Evolutionary conservation across 92 coral and sea anemone genomes (phyloP).

Genomic region (Phenganax subtilis): DNA sequence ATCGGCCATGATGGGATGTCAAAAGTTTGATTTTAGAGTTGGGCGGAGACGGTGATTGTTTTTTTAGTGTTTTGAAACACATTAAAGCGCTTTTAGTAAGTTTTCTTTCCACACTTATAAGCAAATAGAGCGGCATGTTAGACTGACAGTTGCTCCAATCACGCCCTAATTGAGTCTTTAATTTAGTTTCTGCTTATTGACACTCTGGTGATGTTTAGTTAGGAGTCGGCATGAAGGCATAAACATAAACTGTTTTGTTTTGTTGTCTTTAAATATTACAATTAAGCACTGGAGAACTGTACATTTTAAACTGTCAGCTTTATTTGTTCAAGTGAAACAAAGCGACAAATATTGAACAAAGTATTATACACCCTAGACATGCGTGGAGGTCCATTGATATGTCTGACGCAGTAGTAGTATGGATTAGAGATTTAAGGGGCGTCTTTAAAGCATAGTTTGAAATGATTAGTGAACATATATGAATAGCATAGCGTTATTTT

Average conservation of each 20-base stretch:
- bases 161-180: conserved; percentile 13
- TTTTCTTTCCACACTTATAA: background rate
- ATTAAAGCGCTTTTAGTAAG: conserved; percentile 17
- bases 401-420: background rate
- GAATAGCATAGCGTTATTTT: background rate
- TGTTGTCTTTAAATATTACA: background rate
- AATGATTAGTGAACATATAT: background rate
- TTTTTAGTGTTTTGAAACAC: background rate
- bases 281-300: background rate
- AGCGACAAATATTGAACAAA: background rate
- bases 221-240: background rate
- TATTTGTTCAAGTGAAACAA: background rate
- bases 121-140: conserved; percentile 15
- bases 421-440: background rate
- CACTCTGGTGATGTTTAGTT: conserved; percentile 3
- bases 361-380: background rate
- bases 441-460: background rate
- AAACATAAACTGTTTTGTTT: conserved; percentile 1
- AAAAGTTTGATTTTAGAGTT: background rate
- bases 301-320: background rate
- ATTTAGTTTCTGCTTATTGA: background rate
- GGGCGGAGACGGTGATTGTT: background rate
- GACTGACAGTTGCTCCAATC: conserved; percentile 12
- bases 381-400: background rate
- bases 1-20: too few species aligned